These are phyloP conservation scores for Sinotaia quadrata DNA, from an alignment of 2,888 invertebrate species.

Conservation along the genomic window DNA sequence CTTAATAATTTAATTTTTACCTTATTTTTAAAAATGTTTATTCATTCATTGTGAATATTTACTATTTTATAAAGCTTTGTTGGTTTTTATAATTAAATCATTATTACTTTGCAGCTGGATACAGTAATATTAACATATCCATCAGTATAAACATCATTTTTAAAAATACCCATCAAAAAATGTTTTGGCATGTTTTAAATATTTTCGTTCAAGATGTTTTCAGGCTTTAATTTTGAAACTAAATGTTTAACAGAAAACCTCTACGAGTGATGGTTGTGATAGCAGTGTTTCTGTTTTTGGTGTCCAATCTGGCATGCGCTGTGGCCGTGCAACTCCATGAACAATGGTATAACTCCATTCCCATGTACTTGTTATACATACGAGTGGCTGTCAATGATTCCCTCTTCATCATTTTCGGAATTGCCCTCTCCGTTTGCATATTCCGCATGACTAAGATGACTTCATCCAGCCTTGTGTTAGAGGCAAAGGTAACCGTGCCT, in stretches of 20 bases:
- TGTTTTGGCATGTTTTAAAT: too few relatives aligned
- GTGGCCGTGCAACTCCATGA: slow-evolving; percentile 53
- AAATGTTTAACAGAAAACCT: slow-evolving; percentile 26
- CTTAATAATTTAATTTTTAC: too few relatives aligned
- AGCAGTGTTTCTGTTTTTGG: slow-evolving; percentile 61
- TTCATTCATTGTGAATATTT: too few relatives aligned
- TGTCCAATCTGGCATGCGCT: slow-evolving; percentile 64
- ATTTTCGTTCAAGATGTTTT: not conserved
- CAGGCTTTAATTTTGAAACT: not conserved
- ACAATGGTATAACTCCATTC: slow-evolving; percentile 42
- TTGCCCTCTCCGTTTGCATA: slow-evolving; percentile 63
- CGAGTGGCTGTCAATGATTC: slow-evolving; percentile 68
- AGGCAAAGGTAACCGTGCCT: slow-evolving; percentile 70
- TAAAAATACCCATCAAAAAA: too few relatives aligned
- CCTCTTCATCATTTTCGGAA: slow-evolving; percentile 64
- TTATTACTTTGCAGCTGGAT: too few relatives aligned
- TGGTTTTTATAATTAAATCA: too few relatives aligned
- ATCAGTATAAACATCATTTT: too few relatives aligned
- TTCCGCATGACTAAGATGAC: slow-evolving; percentile 67
- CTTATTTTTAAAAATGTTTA: too few relatives aligned
- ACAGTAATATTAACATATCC: too few relatives aligned
- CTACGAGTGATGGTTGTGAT: slow-evolving; percentile 48
- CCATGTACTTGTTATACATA: slow-evolving; percentile 55
- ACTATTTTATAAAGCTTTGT: too few relatives aligned
- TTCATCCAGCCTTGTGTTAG: slow-evolving; percentile 64